Conservation (phyloP, 1,140 invertebrate species). For the Alviniconcha marisindica region DNA sequence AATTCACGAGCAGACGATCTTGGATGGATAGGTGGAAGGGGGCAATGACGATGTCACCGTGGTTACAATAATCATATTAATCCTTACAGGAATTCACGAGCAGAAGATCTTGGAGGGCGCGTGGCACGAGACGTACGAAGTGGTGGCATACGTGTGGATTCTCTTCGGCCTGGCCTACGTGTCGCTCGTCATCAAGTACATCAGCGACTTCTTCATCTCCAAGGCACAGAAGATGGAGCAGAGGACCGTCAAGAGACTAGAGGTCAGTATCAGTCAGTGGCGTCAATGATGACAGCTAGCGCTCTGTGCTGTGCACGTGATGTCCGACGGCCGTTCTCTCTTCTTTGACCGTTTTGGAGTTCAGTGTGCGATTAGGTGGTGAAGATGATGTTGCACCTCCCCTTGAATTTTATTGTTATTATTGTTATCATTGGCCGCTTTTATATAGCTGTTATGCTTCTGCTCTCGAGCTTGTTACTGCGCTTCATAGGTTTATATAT, state of each 20-base stretch:
- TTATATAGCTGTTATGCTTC: too few species aligned
- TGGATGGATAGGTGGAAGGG: too few species aligned
- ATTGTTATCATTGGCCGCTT: too few species aligned
- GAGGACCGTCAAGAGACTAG: conserved; percentile 56
- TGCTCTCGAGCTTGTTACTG: too few species aligned
- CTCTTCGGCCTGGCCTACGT: conserved; percentile 68
- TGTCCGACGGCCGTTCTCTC: too few species aligned
- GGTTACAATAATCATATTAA: too few species aligned
- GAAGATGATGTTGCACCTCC: neutral
- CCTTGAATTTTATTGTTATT: too few species aligned
- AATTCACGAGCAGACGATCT: too few species aligned
- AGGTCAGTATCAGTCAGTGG: conserved; percentile 44
- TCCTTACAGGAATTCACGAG: conserved; percentile 62
- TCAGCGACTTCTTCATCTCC: conserved; percentile 59
- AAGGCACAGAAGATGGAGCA: conserved; percentile 62
- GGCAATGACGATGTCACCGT: too few species aligned
- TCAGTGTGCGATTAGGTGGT: too few species aligned
- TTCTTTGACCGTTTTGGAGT: neutral
- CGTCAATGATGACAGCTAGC: neutral
- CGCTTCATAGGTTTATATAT: too few species aligned
- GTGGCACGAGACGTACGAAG: conserved; percentile 56
- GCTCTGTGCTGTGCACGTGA: neutral
- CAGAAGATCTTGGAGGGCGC: conserved; percentile 51
- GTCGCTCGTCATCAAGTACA: conserved; percentile 66
- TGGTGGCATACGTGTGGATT: conserved; percentile 67